Evolutionary conservation across 1,140 invertebrate species (phyloP).

Genomic region (Temnothorax nylanderi): DNA sequence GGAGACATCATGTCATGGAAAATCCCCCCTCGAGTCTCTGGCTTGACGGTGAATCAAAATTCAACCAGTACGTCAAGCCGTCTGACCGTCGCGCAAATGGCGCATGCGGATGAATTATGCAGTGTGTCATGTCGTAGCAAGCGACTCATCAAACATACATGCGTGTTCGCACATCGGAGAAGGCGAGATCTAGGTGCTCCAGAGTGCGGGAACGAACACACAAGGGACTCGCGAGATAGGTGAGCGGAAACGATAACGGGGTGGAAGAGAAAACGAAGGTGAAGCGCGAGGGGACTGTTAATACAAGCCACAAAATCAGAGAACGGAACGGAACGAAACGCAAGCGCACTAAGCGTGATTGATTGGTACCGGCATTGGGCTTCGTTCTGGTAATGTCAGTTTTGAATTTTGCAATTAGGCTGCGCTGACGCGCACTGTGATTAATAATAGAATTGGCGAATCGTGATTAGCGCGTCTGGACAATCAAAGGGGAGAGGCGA

Average conservation of each 20-base stretch:
- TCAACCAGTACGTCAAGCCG: constrained; percentile 60
- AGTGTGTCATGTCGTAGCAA: constrained; percentile 71
- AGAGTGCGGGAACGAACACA: not conserved
- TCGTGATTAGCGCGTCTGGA: constrained; percentile 30
- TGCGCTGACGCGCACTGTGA: constrained; percentile 12
- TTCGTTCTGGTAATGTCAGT: constrained; percentile 60
- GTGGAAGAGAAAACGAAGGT: not conserved
- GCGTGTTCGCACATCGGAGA: constrained; percentile 56
- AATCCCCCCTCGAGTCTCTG: not conserved
- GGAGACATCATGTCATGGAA: not conserved
- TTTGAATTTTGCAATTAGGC: constrained; percentile 63
- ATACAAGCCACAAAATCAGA: constrained; percentile 28
- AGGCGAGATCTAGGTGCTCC: constrained; percentile 43
- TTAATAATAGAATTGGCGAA: constrained; percentile 49
- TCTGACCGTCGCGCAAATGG: constrained; percentile 67
- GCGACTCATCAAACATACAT: constrained; percentile 72
- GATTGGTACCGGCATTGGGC: constrained; percentile 29
- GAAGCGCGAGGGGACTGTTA: not conserved
- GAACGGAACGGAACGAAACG: constrained; percentile 30
- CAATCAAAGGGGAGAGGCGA: constrained; percentile 12
- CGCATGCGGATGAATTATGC: constrained; percentile 72
- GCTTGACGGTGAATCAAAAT: constrained; percentile 61
- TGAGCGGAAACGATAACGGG: not conserved
- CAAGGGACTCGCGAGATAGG: not conserved
- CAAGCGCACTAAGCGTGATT: constrained; percentile 48